phyloP scores from a whole-genome alignment of 2,888 invertebrate genomes.

The Clepsis dumicolana region DNA sequence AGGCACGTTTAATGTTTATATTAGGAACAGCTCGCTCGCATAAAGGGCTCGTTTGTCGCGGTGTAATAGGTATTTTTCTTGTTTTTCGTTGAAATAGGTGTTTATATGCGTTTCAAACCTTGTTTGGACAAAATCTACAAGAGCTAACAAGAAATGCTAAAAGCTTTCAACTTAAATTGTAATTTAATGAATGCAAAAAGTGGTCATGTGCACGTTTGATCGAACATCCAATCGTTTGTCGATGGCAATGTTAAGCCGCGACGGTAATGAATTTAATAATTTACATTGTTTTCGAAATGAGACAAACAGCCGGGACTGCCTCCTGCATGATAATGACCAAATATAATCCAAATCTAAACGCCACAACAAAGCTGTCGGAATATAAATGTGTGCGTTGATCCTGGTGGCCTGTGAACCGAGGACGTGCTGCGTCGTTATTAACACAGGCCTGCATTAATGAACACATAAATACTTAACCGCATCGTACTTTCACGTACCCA shows the following conservation, averaged over 20 bases:
- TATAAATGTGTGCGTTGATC: constrained; percentile 76
- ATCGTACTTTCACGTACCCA: constrained; percentile 66
- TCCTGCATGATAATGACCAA: constrained; percentile 80
- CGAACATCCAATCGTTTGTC: constrained; percentile 16
- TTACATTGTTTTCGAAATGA: constrained; percentile 77
- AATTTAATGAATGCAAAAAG: neutral
- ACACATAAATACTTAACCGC: constrained; percentile 71
- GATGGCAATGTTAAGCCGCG: constrained; percentile 43
- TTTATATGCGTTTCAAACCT: neutral
- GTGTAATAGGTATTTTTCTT: neutral
- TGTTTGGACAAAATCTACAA: neutral
- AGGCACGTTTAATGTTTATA: constrained; percentile 23
- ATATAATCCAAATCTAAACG: constrained; percentile 86
- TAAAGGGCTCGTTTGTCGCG: constrained; percentile 3
- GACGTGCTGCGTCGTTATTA: constrained; percentile 84
- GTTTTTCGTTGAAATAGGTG: neutral
- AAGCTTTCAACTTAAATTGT: neutral
- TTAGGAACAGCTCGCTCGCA: constrained; percentile 16
- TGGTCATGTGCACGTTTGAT: constrained; percentile 1
- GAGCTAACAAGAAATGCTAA: neutral
- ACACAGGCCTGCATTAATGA: constrained; percentile 80
- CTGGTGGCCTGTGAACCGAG: constrained; percentile 82
- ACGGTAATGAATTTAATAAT: constrained; percentile 64
- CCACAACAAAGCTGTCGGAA: constrained; percentile 75
- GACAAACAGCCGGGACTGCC: constrained; percentile 71